These are phyloP conservation scores for Distichodus sexfasciatus DNA, from an alignment of 2,797 vertebrate genomes.

Conservation along the genomic window DNA sequence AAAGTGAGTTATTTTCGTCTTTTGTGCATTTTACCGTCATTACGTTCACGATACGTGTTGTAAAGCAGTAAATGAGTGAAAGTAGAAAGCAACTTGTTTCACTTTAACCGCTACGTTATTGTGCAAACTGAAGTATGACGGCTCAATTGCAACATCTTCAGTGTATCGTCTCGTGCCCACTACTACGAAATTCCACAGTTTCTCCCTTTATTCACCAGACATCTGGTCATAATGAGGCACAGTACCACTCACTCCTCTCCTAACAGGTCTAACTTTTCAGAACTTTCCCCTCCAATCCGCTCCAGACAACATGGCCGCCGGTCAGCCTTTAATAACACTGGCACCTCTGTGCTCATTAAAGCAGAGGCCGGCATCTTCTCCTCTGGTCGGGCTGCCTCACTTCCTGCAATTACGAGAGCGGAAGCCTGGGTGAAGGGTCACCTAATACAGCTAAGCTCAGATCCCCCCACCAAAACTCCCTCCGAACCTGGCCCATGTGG, in stretches of 20 bases:
- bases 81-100: too few species aligned
- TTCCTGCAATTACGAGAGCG: conserved; percentile 82
- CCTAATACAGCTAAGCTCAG: conserved; percentile 40
- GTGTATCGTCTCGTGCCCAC: too few species aligned
- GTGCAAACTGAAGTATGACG: too few species aligned
- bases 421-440: conserved; percentile 81
- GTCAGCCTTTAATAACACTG: conserved; percentile 29
- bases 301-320: conserved; percentile 47
- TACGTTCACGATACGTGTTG: too few species aligned
- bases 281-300: neutral
- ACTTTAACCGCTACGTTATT: too few species aligned
- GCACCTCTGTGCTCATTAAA: conserved; percentile 72
- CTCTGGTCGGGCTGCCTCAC: conserved; percentile 73
- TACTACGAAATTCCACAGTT: neutral
- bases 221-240: conserved; percentile 10
- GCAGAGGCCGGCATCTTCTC: conserved; percentile 53
- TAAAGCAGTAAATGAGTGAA: too few species aligned
- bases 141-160: too few species aligned
- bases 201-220: conserved; percentile 16
- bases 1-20: too few species aligned
- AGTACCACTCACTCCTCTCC: conserved; percentile 50
- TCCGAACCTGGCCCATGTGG: neutral
- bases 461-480: neutral
- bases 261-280: conserved; percentile 38
- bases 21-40: too few species aligned